These are phyloP conservation scores for Agonopterix subpropinquella DNA, from an alignment of 2,888 invertebrate species.

Conservation along the genomic window DNA sequence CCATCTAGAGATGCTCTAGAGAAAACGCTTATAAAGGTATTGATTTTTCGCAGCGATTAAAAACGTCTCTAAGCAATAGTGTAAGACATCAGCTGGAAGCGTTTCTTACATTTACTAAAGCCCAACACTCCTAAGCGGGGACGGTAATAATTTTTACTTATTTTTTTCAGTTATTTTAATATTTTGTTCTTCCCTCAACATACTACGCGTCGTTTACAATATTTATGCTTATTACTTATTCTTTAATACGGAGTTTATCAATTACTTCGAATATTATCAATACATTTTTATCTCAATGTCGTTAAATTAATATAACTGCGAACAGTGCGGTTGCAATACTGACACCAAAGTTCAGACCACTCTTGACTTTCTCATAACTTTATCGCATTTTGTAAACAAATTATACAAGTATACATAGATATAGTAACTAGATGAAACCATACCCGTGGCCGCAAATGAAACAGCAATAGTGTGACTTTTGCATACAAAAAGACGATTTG, in stretches of 20 bases:
- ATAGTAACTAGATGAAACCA: no score
- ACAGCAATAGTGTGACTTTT: no score
- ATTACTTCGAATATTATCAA: slow-evolving; percentile 28
- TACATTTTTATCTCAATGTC: slow-evolving; percentile 27
- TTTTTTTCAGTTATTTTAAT: slow-evolving; percentile 2
- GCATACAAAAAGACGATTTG: no score
- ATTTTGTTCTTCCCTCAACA: slow-evolving; percentile 26
- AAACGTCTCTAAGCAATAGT: neutral
- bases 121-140: slow-evolving; percentile 7
- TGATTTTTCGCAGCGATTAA: neutral
- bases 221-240: slow-evolving; percentile 63
- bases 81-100: neutral
- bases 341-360: neutral
- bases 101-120: neutral
- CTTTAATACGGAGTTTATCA: slow-evolving; percentile 27
- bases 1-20: neutral
- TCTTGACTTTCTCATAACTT: no score
- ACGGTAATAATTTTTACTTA: slow-evolving; percentile 10
- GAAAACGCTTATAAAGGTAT: neutral
- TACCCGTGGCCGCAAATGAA: no score
- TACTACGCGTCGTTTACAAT: slow-evolving; percentile 44
- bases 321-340: slow-evolving; percentile 1
- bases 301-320: slow-evolving; percentile 26
- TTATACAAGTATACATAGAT: no score
- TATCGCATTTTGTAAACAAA: no score